Base-by-base conservation (phyloP, 1,140 invertebrate species). In the Calliopsis andreniformis region DNA sequence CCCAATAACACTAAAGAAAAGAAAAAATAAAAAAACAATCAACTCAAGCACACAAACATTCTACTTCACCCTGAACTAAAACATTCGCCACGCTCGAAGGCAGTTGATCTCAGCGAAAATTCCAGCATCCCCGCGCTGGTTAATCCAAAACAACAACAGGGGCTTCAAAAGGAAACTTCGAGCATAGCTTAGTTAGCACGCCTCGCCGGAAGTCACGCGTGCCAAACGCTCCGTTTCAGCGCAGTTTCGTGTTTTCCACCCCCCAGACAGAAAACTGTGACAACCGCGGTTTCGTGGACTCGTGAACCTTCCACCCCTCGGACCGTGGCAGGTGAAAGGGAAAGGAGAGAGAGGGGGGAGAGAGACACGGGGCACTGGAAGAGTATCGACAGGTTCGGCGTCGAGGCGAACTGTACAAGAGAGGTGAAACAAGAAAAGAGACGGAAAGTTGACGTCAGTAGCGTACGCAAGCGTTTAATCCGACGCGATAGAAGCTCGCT, bases 381-480 rank as follows among this genome's bases (percentile, higher is more conserved):
- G 4, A 47, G 18, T 18, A n/a, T 5, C 4, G 18, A 18, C 4
- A 20, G 0, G 45, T 20, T 18, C 14, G 45, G 6, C 32, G 56
- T n/a, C n/a, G n/a, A n/a, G n/a, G 32, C 12, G 56, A 58, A 71
- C 70, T 43, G 66, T 25, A 51, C 47, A 55, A 43, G 2, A 10
- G 16, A 51, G 32, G 32, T 39, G 30, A 35, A 53, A 23, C 2
- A 25, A 39, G 43, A 47, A 62, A 76, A 64, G 59, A 12, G 67
- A 69, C 14, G 73, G 49, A 83, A 83, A 76, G 66, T 84, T 82
- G 70, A 78, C 73, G 75, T 83, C 67, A 73, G 76, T 87, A 76
- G 76, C 76, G 67, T 78, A 86, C 82, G 82, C 82, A 80, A 84
- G 82, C 86, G 82, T 87, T 88, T 88, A 85, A 87, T 88, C 86